Evolutionary conservation across 2,888 invertebrate genomes (phyloP).

Genomic region (Digitonthophagus gazella): DNA sequence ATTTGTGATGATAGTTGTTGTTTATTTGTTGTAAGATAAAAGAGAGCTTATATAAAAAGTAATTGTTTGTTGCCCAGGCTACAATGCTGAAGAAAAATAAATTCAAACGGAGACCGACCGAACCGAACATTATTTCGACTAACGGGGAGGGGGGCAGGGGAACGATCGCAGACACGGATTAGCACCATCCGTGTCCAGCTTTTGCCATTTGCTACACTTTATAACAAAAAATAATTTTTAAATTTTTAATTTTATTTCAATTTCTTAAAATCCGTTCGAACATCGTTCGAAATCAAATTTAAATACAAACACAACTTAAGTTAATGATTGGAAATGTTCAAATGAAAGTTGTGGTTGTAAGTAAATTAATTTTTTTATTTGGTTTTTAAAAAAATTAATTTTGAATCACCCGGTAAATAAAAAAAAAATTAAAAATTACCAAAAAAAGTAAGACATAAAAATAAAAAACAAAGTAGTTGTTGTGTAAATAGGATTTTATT

Average conservation of each 20-base stretch:
- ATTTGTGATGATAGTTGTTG: no score
- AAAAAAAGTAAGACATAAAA: not conserved
- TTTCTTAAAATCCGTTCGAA: not conserved
- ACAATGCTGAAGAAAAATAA: slow-evolving; percentile 99
- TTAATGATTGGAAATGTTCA: no score
- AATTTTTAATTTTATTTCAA: not conserved
- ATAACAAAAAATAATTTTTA: not conserved
- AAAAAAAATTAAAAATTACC: not conserved
- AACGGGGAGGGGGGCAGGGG: slow-evolving; percentile 68
- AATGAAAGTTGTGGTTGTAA: no score
- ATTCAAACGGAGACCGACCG: slow-evolving; percentile 92
- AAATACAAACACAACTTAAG: no score
- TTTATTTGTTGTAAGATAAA: no score
- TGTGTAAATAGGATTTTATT: no score
- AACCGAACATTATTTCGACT: slow-evolving; percentile 72
- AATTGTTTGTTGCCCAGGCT: slow-evolving; percentile 64
- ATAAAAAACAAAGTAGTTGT: not conserved
- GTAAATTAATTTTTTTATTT: not conserved
- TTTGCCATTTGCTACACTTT: slow-evolving; percentile 11
- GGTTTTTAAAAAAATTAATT: not conserved
- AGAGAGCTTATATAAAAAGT: not conserved
- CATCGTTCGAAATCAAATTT: not conserved
- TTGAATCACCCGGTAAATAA: not conserved
- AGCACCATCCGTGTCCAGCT: slow-evolving; percentile 43
- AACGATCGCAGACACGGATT: slow-evolving; percentile 54